Conservation (phyloP, 2,888 invertebrate genomes). For the Osedax frankpressi region DNA sequence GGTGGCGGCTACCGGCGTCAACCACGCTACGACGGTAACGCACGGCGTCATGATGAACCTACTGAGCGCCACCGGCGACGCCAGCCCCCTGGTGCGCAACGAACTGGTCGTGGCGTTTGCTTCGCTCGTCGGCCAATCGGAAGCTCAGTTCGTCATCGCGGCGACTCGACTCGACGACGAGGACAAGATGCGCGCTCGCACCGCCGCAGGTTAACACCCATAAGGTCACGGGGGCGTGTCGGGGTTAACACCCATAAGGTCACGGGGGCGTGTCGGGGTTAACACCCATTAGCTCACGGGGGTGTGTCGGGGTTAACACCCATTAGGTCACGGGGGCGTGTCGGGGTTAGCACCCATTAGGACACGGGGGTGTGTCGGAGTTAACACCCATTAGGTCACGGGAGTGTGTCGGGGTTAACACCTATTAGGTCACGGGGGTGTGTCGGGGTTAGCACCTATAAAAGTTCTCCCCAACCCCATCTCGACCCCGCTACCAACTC, state of each 20-base stretch:
- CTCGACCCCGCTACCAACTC: background rate
- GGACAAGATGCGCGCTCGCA: constrained; percentile 28
- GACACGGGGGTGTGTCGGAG: background rate
- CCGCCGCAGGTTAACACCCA: background rate
- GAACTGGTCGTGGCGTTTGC: constrained; percentile 73
- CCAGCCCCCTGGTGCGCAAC: constrained; percentile 69
- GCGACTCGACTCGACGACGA: constrained; percentile 38
- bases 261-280: background rate
- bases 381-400: background rate
- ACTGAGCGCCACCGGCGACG: constrained; percentile 65
- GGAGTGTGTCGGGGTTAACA: background rate
- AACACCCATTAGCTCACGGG: background rate
- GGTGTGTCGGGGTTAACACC: background rate
- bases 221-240: background rate
- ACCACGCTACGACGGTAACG: constrained; percentile 85
- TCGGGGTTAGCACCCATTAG: background rate
- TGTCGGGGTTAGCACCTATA: background rate
- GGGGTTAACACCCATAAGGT: background rate
- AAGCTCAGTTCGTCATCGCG: constrained; percentile 39
- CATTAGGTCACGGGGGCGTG: background rate
- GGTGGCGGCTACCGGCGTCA: constrained; percentile 73
- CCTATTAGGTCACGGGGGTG: background rate
- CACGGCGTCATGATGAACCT: constrained; percentile 79
- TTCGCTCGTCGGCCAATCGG: constrained; percentile 59
- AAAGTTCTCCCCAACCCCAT: background rate